phyloP scores from a whole-genome alignment of 2,888 invertebrate species.

The Nymphalis c-album region DNA sequence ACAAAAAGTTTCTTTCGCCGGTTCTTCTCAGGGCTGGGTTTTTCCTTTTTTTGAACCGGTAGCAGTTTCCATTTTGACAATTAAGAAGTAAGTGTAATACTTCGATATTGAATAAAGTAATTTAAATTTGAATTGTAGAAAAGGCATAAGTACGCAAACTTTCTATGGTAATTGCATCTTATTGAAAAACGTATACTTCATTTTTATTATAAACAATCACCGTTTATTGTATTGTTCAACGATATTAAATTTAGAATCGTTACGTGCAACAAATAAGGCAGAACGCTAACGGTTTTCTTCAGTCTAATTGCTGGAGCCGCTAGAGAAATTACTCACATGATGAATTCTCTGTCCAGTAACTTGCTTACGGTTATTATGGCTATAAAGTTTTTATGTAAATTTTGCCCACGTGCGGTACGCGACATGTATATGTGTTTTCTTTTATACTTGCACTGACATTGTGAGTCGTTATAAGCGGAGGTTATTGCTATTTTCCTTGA shows the following conservation, averaged over 20 bases:
- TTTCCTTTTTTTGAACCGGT: too few species aligned
- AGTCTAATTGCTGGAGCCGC: slow-evolving; percentile 62
- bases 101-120: too few species aligned
- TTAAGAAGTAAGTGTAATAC: too few species aligned
- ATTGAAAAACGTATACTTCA: neutral
- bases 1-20: too few species aligned
- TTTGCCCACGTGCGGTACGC: neutral
- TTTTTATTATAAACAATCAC: neutral
- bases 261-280: slow-evolving; percentile 62
- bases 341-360: slow-evolving; percentile 25
- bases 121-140: too few species aligned
- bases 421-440: neutral
- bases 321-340: slow-evolving; percentile 49
- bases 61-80: too few species aligned
- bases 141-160: too few species aligned
- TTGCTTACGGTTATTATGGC: slow-evolving; percentile 25
- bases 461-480: neutral
- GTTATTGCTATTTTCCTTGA: neutral
- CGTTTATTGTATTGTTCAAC: neutral
- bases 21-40: too few species aligned
- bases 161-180: too few species aligned
- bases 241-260: slow-evolving; percentile 14
- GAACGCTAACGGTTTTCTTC: slow-evolving; percentile 63
- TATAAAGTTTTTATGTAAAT: slow-evolving; percentile 30
- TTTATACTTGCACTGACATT: neutral